Base-by-base conservation (phyloP, 2,113 vertebrate genomes). In the Paracanthobrama guichenoti region DNA sequence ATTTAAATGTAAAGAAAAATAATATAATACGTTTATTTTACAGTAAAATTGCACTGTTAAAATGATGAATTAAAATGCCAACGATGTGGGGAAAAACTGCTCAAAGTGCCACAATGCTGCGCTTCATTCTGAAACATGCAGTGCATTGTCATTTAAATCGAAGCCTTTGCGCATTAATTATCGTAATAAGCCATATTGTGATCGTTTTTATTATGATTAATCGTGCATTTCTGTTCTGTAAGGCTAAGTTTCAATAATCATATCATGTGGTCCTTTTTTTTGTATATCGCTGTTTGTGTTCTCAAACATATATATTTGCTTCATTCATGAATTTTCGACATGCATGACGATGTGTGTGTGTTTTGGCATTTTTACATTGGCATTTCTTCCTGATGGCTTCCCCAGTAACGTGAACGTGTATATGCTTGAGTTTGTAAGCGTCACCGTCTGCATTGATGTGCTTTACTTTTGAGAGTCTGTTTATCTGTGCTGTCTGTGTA, bases 401-500 rank as follows among this genome's bases (percentile, higher is more conserved):
- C 7, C 28, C 28, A 8, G 64, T 26, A 18, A 35, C 8, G 3
- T 6, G 11, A 42, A 22, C 71, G 50, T 2, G 3, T 16, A 4
- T 26, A 18, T 18, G 71, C n/a, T n/a, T 18, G 39, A 24, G 24
- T 74, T 50, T 14, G 71, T 26, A 18, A 66, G 26, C 28, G 26
- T 67, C 28, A 16, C 14, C 3, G 62, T 9, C 16, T 16, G 72
- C 72, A 26, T 46, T 26, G 39, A 24, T 74, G 44, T 10, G 46
- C 44, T 18, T 74, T 9, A 48, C 6, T 59, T 31, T 53, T 4
- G 20, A 35, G 28, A 2, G 46, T 18, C n/a, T 50, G 72, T 42
- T 78, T 78, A 78, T 59, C 55, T 39, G 75, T 60, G 62, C 24
- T 39, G 79, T 80, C 60, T 31, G 60, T 26, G 24, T 6, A 31